Evolutionary conservation across 2,797 vertebrate species (phyloP), one percentile per base, ranked within the genome.

Genomic region (Chrosomus eos): DNA sequence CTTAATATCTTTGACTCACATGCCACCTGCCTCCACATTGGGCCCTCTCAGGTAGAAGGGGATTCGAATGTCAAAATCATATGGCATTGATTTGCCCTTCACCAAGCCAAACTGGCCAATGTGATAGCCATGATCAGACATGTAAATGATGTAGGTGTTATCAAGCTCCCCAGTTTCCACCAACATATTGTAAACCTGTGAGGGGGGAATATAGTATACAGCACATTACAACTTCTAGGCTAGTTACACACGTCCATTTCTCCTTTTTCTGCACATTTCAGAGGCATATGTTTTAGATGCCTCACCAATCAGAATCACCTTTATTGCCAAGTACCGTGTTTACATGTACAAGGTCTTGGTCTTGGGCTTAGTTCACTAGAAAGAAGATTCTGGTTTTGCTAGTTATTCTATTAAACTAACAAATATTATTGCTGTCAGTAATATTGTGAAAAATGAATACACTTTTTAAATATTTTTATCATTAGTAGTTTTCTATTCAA

Each of bases 61-160:
- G 87, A 99, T 97, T 66, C 97, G 94, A 91, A 99, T 98, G 89
- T 99, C 98, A 58, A 99, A 99, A 91, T 99, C 98, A 0, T 99
- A 99, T 0, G 98, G 98, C 98, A 99, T 98, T 10, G 98, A 99
- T 91, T 99, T 99, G 53, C 98, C 98, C 92, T 99, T 99, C 81
- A 99, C 97, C 88, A 99, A 94, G 11, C 98, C 98, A 85, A 99
- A 99, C 93, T 99, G 98, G 40, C 98, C 98, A 4, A 99, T 98
- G 86, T 99, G 98, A 91, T 99, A 99, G 83, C 98, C 98, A 0
- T 99, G 98, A 92, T 99, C 98, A 0, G 98, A 97, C 0, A 98
- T 99, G 92, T 98, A 99, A 89, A 99, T 97, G 85, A 99, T 89
- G 90, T 98, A 99, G 0, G 98, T 99, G 91, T 98, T 99, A 85